These are phyloP conservation scores for Darevskia mixta DNA, from an alignment of 2,797 vertebrate genomes.

Conservation along the genomic window DNA sequence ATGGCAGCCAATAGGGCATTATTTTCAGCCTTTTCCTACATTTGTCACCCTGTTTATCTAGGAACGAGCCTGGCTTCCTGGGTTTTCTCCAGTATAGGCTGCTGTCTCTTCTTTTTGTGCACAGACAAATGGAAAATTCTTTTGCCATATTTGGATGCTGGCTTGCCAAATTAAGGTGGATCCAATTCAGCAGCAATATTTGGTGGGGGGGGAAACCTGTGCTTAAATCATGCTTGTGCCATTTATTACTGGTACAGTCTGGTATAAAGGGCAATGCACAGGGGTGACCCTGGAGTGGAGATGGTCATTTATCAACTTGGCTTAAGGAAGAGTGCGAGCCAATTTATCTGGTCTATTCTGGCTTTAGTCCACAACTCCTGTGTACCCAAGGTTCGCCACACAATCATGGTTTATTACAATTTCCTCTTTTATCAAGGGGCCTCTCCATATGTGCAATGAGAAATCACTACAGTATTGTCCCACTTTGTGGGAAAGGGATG, in stretches of 20 bases:
- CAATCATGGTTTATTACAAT: neutral
- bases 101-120: neutral
- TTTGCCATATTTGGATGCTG: neutral
- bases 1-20: neutral
- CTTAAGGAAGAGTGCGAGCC: neutral
- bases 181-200: conserved; percentile 8
- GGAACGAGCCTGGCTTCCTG: neutral
- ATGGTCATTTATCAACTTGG: neutral
- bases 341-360: neutral
- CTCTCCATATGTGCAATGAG: neutral
- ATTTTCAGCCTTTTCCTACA: neutral
- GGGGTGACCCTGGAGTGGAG: neutral
- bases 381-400: neutral
- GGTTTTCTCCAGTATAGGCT: neutral
- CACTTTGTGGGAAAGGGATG: conserved; percentile 15
- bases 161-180: neutral
- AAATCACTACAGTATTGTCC: neutral
- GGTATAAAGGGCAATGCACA: neutral
- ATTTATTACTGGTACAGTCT: neutral
- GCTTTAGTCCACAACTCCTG: neutral
- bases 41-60: conserved; percentile 9
- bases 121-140: conserved; percentile 26
- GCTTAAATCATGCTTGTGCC: neutral
- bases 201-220: too few relatives aligned
- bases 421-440: neutral